Base-by-base conservation (phyloP, 2,888 invertebrate species). In the Oscheius sp. region DNA sequence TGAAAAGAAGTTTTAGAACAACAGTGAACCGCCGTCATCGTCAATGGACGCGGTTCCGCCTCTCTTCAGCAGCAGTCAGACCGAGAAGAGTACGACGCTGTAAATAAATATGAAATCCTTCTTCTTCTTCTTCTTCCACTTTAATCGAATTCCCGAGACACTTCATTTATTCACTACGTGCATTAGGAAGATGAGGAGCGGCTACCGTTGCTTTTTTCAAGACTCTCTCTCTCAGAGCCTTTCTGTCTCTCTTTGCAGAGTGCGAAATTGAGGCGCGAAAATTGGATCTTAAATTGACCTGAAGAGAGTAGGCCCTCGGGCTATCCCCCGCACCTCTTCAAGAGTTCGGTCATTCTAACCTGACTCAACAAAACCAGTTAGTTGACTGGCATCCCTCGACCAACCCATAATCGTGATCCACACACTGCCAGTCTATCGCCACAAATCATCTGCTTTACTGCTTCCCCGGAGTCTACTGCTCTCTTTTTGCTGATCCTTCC, bases 231-330 rank as follows among this genome's bases (percentile, higher is more conserved):
- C 53, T 11, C 53, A 42, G 53, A 3, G 1, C 53, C 53, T 11
- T 3, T 7, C 48, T 7, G 3, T 42, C 42, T 42, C 42, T 42
- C 42, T 42, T 42, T 42, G 42, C 42, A 42, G 42, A 42, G 42
- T 42, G 42, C 63, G 63, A 63, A 63, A 58, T 58, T 58, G 58
- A 63, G 48, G 63, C 29, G 63, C 63, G 63, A 63, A 63, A 63
- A 63, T 63, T 63, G 63, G 63, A 10, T 63, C 48, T 47, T 2
- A 63, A 63, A 63, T 63, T 63, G 63, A 63, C 63, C 63, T 63
- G 42, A 11, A 48, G 29, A 3, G 10, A 29, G 53, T 53, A 11
- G 10, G 53, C n/a, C n/a, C n/a, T 21, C 53, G n/a, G n/a, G 53
- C n/a, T 29, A 21, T 53, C 53, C 53, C 29, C 11, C 53, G n/a